These are phyloP conservation scores for Pluvialis apricaria DNA, from an alignment of 2,113 vertebrate species.

Conservation along the genomic window DNA sequence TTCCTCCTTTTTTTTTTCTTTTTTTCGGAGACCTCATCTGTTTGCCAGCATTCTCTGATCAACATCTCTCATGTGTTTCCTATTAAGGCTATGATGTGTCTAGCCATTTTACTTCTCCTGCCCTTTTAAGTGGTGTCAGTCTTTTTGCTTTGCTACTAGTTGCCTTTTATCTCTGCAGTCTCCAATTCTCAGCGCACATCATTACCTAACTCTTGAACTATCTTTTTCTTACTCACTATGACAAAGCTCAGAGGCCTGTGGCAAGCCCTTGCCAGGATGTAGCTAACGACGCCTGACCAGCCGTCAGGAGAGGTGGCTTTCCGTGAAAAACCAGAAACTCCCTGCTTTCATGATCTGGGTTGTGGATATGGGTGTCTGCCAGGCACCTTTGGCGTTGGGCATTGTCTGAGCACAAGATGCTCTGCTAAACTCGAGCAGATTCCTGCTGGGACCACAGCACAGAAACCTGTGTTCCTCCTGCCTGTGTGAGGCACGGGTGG, in stretches of 20 bases:
- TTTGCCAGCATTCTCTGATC: conserved; percentile 67
- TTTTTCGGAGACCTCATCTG: conserved; percentile 55
- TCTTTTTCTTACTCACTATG: not conserved
- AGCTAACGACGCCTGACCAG: not conserved
- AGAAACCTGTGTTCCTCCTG: not conserved
- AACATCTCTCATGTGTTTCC: conserved; percentile 49
- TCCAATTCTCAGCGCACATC: conserved; percentile 37
- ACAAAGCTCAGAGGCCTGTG: conserved; percentile 7
- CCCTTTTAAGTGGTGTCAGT: conserved; percentile 69
- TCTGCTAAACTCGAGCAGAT: not conserved
- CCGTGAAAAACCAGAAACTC: not conserved
- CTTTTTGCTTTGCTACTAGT: conserved; percentile 64
- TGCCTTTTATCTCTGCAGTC: conserved; percentile 64
- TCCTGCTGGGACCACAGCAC: not conserved
- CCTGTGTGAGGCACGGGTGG: accelerated
- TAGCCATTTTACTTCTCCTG: conserved; percentile 65
- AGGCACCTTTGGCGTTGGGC: not conserved
- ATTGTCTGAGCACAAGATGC: not conserved
- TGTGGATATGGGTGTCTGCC: not conserved
- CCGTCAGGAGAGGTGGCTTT: not conserved
- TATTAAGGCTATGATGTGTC: conserved; percentile 64
- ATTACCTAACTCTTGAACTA: conserved; percentile 55
- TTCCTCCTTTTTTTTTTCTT: conserved; percentile 58
- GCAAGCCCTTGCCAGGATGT: conserved; percentile 22
- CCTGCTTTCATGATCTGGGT: not conserved